A percentile compares a stretch with the other conserved stretches of the same genome.
Evolutionary conservation across 1,140 invertebrate genomes (phyloP).

Genomic region (Pseudomyrmex sp.): DNA sequence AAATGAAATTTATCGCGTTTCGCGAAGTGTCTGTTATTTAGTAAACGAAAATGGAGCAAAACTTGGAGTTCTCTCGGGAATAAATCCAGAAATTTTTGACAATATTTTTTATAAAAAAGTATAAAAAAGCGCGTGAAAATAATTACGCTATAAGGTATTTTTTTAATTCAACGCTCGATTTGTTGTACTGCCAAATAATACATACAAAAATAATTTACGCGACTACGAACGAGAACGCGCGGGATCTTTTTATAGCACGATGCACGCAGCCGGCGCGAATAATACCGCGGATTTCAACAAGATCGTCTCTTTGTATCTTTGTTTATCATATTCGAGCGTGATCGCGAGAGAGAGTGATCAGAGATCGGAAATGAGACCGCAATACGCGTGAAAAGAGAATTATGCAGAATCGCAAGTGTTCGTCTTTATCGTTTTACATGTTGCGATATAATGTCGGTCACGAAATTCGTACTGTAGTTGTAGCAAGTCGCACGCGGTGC

Average conservation of each 20-base stretch:
- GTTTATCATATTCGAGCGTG: conserved; percentile 3
- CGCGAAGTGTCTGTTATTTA: too few relatives aligned
- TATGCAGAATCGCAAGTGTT: background rate
- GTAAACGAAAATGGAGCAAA: too few relatives aligned
- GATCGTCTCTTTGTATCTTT: conserved; percentile 23
- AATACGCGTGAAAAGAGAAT: background rate
- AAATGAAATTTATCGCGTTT: too few relatives aligned
- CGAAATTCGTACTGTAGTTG: too few relatives aligned
- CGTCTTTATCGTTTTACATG: background rate
- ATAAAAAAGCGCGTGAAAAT: too few relatives aligned
- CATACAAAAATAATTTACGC: conserved; percentile 39
- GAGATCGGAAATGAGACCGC: background rate
- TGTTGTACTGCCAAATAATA: conserved; percentile 13
- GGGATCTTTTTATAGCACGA: conserved; percentile 50
- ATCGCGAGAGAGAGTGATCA: background rate
- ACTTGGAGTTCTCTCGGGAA: too few relatives aligned
- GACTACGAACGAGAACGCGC: conserved; percentile 34
- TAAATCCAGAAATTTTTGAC: too few relatives aligned
- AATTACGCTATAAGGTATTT: too few relatives aligned
- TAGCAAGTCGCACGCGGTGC: too few relatives aligned
- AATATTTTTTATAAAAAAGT: too few relatives aligned
- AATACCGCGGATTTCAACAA: conserved; percentile 14
- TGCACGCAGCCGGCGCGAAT: background rate
- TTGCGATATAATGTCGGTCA: background rate
- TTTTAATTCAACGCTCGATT: conserved; percentile 3